Evolutionary conservation across 2,888 invertebrate genomes (phyloP).

Genomic region (Folsomia candida): DNA sequence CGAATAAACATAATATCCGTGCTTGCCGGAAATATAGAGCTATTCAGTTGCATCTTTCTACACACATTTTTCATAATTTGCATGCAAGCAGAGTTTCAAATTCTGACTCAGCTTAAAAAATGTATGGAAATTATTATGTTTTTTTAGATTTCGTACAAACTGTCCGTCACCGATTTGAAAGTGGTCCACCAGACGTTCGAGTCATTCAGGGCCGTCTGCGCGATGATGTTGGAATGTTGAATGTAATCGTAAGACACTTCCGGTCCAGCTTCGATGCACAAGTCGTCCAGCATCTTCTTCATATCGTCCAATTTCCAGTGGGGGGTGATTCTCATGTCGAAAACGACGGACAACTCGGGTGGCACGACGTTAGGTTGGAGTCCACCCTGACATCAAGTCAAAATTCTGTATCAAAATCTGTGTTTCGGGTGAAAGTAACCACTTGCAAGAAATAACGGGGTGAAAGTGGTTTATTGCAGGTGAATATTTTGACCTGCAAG

Average conservation of each 20-base stretch:
- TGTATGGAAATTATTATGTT: too few species aligned
- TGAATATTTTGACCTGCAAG: too few species aligned
- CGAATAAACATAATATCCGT: slow-evolving; percentile 36
- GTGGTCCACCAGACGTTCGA: slow-evolving; percentile 70
- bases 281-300: background rate
- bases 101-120: too few species aligned
- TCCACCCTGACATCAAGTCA: background rate
- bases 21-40: slow-evolving; percentile 35
- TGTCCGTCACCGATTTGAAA: slow-evolving; percentile 59
- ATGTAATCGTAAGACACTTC: background rate
- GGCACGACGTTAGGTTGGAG: background rate
- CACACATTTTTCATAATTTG: too few species aligned
- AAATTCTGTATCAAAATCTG: too few species aligned
- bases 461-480: too few species aligned
- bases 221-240: background rate
- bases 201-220: slow-evolving; percentile 54
- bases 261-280: background rate
- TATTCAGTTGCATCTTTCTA: slow-evolving; percentile 33
- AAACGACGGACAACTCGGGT: background rate
- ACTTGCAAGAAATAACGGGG: too few species aligned
- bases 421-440: too few species aligned
- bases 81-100: too few species aligned
- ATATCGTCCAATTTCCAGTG: background rate
- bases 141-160: slow-evolving; percentile 9
- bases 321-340: background rate